Evolutionary conservation across 2,797 vertebrate species (phyloP), one percentile per base, ranked within the genome.

Genomic region (Columba guinea): DNA sequence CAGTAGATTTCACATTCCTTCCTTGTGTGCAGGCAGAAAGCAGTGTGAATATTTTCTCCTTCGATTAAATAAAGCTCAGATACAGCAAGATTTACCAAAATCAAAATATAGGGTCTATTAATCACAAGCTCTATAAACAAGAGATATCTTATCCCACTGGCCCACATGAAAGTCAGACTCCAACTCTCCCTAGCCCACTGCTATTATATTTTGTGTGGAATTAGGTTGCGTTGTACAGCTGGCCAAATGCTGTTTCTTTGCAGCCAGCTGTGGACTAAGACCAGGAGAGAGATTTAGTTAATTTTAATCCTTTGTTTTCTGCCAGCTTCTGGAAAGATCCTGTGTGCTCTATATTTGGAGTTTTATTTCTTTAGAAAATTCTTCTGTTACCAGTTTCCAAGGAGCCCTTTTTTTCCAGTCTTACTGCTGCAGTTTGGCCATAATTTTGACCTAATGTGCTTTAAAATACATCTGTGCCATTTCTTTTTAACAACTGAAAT

Each of bases 251-350:
- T 75, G 12, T 35, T 75, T 62, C 75, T 77, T 94, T 82, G 56
- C 74, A 84, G 74, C 28, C 88, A 93, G 58, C 51, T 68, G 67
- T 44, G 49, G 56, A 77, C 41, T 27, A 68, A 85, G 35, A 91
- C 7, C 22, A 75, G 53, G 32, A 89, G 80, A 90, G 52, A 87
- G 51, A 82, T 64, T 81, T 92, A 78, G 49, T 74, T 76, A 75
- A 87, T 67, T 79, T 87, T 89, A 94, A 86, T 84, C 55, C 44
- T 87, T 89, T 77, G 46, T 76, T 88, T 94, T 74, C 52, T 74
- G 32, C 37, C 78, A 85, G 81, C 84, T 82, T 94, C 90, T 78
- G 74, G 49, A 90, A 96, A 82, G 46, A 60, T 55, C 15, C 56
- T 87, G 16, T 16, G 22, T 20, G 41, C 23, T 69, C 44, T 94